Evolutionary conservation across 2,113 vertebrate species (phyloP), one percentile per base, ranked within the genome.

Genomic region (Cranoglanis bouderius): DNA sequence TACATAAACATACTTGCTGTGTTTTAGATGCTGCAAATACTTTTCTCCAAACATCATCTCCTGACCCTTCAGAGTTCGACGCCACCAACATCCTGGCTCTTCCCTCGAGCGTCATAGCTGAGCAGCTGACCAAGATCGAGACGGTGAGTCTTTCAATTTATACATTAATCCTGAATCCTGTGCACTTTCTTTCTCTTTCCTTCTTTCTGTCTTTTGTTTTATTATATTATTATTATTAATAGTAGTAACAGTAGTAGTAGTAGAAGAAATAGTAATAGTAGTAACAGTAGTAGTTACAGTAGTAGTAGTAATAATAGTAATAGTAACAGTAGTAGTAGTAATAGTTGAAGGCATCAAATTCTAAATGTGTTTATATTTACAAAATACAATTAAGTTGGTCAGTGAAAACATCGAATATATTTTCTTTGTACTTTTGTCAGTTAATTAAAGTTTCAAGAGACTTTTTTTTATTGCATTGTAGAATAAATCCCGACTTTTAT

Each of bases 51-150:
- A 88, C 82, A 53, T 49, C 89, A 49, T 75, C 89, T 3, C 87
- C 92, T 6, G 91, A 94, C 46, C 63, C 94, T 85, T 92, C 93
- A 63, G 92, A 92, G 88, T 96, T 97, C 86, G 95, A 96, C 77
- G 91, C 95, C 90, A 94, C 94, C 77, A 93, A 92, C 87, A 85
- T 96, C 92, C 94, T 98, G 92, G 95, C 94, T 85, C 97, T 97
- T 92, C 95, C 95, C 35, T 96, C 96, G 7, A 94, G 91, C 49
- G 88, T 94, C 92, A 93, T 97, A 13, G 97, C 97, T 0, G 96
- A 97, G 91, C 97, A 98, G 96, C 97, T 98, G 92, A 98, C 97
- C 91, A 96, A 94, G 93, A 96, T 97, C 83, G 97, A 98, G 93
- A 96, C 96, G 0, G 97, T 97, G 92, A 96, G 96, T 91, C 88